Conservation (phyloP, 2,113 vertebrate genomes). For the Upupa epops region DNA sequence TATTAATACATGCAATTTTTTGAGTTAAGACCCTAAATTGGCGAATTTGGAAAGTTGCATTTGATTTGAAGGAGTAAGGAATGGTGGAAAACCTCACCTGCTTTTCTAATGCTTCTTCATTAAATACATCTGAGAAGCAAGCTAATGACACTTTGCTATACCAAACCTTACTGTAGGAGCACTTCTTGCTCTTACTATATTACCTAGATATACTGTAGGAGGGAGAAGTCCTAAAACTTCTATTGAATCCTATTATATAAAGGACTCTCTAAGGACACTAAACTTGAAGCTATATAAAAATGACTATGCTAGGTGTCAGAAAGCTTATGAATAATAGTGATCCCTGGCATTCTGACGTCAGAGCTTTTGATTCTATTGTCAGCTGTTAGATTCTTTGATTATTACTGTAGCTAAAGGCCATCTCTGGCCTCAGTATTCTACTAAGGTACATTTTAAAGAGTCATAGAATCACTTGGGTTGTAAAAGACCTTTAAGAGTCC, state of each 20-base stretch:
- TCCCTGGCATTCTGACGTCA: background rate
- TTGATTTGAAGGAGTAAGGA: background rate
- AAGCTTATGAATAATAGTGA: background rate
- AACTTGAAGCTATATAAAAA: background rate
- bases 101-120: background rate
- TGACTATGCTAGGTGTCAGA: background rate
- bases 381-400: background rate
- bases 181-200: too few relatives aligned
- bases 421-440: background rate
- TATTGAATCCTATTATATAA: background rate
- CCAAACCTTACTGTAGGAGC: background rate
- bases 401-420: background rate
- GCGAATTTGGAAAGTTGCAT: background rate
- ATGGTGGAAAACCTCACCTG: background rate
- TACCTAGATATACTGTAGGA: background rate
- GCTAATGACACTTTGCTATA: background rate
- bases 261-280: background rate
- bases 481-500: background rate
- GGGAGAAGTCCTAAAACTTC: background rate
- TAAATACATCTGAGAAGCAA: background rate
- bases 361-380: background rate
- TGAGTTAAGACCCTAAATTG: background rate
- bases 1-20: background rate
- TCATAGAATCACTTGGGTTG: background rate
- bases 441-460: background rate